Percentiles rank a stretch among this genome's conserved stretches.
These are phyloP conservation scores for Grus americana DNA, from an alignment of 2,113 vertebrate genomes.

Conservation along the genomic window DNA sequence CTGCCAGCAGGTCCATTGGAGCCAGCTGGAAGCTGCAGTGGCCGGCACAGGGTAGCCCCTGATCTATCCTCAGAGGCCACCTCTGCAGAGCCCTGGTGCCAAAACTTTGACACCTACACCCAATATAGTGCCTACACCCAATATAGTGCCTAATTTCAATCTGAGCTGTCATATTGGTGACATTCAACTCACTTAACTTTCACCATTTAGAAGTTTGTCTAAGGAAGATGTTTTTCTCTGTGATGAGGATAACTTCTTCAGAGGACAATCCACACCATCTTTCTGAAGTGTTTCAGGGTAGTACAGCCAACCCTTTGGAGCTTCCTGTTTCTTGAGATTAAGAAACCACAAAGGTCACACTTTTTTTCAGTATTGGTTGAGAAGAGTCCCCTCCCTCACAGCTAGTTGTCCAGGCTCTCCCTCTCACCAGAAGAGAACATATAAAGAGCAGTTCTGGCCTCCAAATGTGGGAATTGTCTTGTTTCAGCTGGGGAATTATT, in stretches of 20 bases:
- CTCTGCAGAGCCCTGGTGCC: background rate
- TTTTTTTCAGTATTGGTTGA: background rate
- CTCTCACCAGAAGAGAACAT: background rate
- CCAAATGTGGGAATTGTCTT: background rate
- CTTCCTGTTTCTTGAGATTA: background rate
- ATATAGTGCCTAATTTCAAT: background rate
- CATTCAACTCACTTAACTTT: background rate
- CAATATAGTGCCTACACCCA: background rate
- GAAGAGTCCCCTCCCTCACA: background rate
- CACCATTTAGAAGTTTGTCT: background rate
- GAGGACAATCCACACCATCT: background rate
- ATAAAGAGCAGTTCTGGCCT: background rate
- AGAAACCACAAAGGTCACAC: background rate
- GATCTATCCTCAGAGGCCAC: background rate
- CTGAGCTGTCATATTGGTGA: background rate
- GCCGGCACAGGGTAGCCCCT: fast-evolving
- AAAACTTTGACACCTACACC: background rate
- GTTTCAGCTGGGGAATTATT: background rate
- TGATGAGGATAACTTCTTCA: background rate
- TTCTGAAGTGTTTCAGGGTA: background rate
- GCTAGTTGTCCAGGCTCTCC: background rate
- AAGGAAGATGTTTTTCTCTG: background rate
- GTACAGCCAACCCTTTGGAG: background rate
- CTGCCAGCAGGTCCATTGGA: background rate
- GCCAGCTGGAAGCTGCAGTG: background rate